Evolutionary conservation across 1,140 invertebrate species (phyloP).

Genomic region (Caenorhabditis latens): DNA sequence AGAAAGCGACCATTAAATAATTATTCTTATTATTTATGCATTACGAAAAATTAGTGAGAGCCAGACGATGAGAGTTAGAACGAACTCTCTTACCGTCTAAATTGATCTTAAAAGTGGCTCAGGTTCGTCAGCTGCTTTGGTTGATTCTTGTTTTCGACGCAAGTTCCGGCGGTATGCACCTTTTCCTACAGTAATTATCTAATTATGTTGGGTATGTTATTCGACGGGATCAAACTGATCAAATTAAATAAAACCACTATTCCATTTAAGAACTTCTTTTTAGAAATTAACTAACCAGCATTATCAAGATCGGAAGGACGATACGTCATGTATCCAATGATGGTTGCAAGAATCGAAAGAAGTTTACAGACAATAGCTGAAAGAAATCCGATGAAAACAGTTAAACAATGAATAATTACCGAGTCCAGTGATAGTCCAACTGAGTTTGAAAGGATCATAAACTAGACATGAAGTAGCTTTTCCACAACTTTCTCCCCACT

Average conservation of each 20-base stretch:
- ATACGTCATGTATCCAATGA: conserved; percentile 77
- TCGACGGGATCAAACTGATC: too few relatives aligned
- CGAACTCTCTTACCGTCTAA: conserved; percentile 25
- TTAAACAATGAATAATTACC: conserved; percentile 62
- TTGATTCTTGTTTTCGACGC: conserved; percentile 5
- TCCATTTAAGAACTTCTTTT: too few relatives aligned
- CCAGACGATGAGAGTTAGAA: conserved; percentile 6
- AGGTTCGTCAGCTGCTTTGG: background rate
- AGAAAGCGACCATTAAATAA: background rate
- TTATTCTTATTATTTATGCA: background rate
- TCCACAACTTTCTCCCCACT: conserved; percentile 76
- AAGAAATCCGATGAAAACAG: conserved; percentile 26
- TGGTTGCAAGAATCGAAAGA: conserved; percentile 76
- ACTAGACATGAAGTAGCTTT: conserved; percentile 73
- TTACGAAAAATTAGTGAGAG: conserved; percentile 2
- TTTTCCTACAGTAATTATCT: conserved; percentile 38
- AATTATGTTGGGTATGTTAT: background rate
- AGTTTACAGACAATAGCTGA: conserved; percentile 77
- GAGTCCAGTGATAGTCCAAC: conserved; percentile 76
- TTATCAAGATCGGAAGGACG: conserved; percentile 75
- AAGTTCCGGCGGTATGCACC: conserved; percentile 13
- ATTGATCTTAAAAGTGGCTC: conserved; percentile 8
- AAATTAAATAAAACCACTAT: too few relatives aligned
- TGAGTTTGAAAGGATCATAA: conserved; percentile 72
- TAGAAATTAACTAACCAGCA: conserved; percentile 66